These are phyloP conservation scores for Nymphalis io DNA, from an alignment of 1,140 invertebrate species.

Conservation along the genomic window DNA sequence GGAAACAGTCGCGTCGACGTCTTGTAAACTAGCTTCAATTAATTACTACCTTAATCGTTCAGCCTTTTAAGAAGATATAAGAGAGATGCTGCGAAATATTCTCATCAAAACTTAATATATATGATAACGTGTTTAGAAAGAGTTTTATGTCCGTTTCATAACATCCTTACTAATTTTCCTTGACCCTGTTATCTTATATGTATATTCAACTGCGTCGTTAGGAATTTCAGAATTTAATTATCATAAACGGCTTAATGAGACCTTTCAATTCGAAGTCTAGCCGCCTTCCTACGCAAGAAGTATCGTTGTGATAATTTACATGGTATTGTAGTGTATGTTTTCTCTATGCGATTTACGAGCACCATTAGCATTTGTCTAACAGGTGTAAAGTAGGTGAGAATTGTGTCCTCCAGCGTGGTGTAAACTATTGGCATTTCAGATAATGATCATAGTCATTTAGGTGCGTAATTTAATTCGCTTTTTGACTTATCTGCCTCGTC, in stretches of 20 bases:
- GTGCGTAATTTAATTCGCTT: constrained; percentile 45
- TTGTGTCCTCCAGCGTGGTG: constrained; percentile 53
- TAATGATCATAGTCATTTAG: constrained; percentile 59
- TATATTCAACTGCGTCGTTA: constrained; percentile 7
- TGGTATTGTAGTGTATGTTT: constrained; percentile 9
- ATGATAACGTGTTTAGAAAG: not conserved
- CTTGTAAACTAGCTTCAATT: constrained; percentile 12
- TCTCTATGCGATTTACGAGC: constrained; percentile 40
- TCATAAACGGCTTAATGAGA: not conserved
- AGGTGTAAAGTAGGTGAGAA: constrained; percentile 63
- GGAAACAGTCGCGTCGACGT: not conserved
- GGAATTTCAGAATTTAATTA: constrained; percentile 8
- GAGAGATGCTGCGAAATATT: constrained; percentile 2
- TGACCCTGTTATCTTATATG: constrained; percentile 12
- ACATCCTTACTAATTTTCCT: constrained; percentile 8
- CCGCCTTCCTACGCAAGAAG: constrained; percentile 12
- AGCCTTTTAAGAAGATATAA: not conserved
- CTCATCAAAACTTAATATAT: constrained; percentile 7
- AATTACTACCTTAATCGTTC: constrained; percentile 3
- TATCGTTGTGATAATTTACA: not conserved
- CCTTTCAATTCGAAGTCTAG: constrained; percentile 1
- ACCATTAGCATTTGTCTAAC: constrained; percentile 51
- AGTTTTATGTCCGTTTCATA: constrained; percentile 10
- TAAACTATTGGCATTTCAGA: constrained; percentile 64
- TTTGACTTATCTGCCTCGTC: constrained; percentile 27